phyloP scores from a whole-genome alignment of 2,888 invertebrate species.

The Nysson spinosus region DNA sequence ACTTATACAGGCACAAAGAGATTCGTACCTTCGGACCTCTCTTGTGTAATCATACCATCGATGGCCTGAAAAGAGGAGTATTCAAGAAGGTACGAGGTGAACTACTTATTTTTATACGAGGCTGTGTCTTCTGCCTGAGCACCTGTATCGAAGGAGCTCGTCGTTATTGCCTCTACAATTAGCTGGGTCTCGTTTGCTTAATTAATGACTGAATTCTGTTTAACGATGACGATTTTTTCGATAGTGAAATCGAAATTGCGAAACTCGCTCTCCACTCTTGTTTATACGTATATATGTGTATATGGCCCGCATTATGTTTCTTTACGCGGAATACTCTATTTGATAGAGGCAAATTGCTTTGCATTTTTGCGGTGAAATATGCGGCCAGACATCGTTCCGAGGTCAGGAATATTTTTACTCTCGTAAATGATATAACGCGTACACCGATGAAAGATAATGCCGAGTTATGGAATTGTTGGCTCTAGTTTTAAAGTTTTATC shows the following conservation, averaged over 20 bases:
- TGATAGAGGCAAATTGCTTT: not conserved
- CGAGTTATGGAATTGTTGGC: not conserved
- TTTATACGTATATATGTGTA: no score
- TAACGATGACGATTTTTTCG: constrained; percentile 52
- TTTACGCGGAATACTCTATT: not conserved
- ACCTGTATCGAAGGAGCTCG: constrained; percentile 24
- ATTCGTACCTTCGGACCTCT: constrained; percentile 24
- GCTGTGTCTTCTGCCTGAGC: constrained; percentile 50
- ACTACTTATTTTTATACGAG: constrained; percentile 50
- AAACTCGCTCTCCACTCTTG: constrained; percentile 30
- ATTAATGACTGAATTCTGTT: constrained; percentile 45
- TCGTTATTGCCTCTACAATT: constrained; percentile 43
- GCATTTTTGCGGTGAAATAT: not conserved
- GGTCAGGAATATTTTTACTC: not conserved
- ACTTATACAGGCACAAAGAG: constrained; percentile 3
- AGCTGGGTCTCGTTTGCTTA: constrained; percentile 50
- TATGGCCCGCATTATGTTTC: not conserved
- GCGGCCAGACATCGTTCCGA: no score
- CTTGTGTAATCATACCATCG: constrained; percentile 44
- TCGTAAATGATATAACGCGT: not conserved
- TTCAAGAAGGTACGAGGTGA: constrained; percentile 50
- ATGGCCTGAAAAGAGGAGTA: constrained; percentile 52
- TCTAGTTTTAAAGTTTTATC: not conserved
- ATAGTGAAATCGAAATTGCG: constrained; percentile 53
- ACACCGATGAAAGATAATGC: no score